Evolutionary conservation across 1,140 invertebrate species (phyloP).

Genomic region (Drosophila sulfurigaster): DNA sequence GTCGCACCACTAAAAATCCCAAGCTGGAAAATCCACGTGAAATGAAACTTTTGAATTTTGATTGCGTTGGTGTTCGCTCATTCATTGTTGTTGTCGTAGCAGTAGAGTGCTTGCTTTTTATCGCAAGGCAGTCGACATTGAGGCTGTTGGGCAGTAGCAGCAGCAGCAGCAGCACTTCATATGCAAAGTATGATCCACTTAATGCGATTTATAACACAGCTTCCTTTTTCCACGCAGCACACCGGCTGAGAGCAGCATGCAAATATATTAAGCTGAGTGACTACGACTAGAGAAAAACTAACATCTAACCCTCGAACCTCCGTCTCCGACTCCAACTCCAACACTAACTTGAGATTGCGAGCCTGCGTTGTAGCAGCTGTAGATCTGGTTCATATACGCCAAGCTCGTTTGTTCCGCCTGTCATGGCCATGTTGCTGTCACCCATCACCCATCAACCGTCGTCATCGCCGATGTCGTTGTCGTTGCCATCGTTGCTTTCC

Average conservation of each 20-base stretch:
- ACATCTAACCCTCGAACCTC: constrained; percentile 14
- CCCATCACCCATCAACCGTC: constrained; percentile 37
- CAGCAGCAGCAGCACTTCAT: constrained; percentile 58
- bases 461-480: constrained; percentile 16
- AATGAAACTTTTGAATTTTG: constrained; percentile 83
- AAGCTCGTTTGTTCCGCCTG: constrained; percentile 78
- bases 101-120: constrained; percentile 71
- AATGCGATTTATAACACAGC: constrained; percentile 77
- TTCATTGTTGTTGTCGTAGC: constrained; percentile 46
- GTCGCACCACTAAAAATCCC: constrained; percentile 18
- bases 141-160: constrained; percentile 19
- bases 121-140: constrained; percentile 36
- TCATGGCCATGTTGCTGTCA: constrained; percentile 62
- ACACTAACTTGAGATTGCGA: background rate
- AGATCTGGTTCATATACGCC: constrained; percentile 57
- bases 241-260: constrained; percentile 32
- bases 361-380: constrained; percentile 34
- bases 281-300: constrained; percentile 61
- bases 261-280: constrained; percentile 67
- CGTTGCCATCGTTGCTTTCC: constrained; percentile 17
- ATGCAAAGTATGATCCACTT: constrained; percentile 83
- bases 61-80: constrained; percentile 57
- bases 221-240: constrained; percentile 17
- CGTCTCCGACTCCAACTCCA: background rate
- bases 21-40: constrained; percentile 59